Evolutionary conservation across 2,888 invertebrate species (phyloP).

Genomic region (Lumbricus terrestris): DNA sequence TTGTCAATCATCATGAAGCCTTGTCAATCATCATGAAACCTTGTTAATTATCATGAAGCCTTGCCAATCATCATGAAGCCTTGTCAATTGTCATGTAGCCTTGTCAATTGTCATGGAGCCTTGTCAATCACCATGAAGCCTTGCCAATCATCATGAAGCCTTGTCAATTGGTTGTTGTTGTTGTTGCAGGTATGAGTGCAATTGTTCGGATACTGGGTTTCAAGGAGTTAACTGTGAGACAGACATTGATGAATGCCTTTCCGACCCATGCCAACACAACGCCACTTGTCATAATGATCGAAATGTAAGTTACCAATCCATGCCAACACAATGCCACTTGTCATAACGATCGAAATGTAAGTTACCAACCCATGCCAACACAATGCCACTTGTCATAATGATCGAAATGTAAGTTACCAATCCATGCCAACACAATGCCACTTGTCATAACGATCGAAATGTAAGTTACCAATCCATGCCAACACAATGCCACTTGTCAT

Average conservation of each 20-base stretch:
- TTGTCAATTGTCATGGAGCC: too few species aligned
- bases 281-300: constrained; percentile 42
- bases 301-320: too few species aligned
- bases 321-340: too few species aligned
- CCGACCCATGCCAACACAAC: constrained; percentile 45
- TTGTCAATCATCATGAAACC: too few species aligned
- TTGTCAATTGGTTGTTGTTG: background rate
- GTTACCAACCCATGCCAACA: constrained; percentile 46
- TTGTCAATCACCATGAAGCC: too few species aligned
- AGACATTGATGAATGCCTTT: constrained; percentile 42
- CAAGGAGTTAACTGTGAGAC: constrained; percentile 22
- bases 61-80: too few species aligned
- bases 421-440: too few species aligned
- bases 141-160: too few species aligned
- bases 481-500: constrained; percentile 45
- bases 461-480: constrained; percentile 46
- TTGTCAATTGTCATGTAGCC: too few species aligned
- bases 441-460: background rate
- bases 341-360: background rate
- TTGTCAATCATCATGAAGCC: too few species aligned
- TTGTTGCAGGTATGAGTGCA: constrained; percentile 18
- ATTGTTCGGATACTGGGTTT: constrained; percentile 26
- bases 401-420: constrained; percentile 13
- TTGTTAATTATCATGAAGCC: too few species aligned
- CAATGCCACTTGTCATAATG: constrained; percentile 43